Evolutionary conservation across 2,888 invertebrate species (phyloP).

Genomic region (Machimus atricapillus): DNA sequence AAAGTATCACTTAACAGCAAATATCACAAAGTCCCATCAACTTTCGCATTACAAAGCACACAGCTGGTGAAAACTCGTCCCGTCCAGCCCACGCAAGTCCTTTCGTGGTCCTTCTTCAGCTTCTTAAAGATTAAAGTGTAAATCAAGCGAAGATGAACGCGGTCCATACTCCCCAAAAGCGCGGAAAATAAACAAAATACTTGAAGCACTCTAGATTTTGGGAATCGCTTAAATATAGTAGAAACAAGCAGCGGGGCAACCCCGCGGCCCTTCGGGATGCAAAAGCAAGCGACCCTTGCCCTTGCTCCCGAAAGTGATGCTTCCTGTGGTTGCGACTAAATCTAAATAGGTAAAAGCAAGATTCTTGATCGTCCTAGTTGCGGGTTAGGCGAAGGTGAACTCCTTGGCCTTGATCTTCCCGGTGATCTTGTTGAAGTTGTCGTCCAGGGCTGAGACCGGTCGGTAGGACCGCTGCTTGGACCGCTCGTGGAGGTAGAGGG

Average conservation of each 20-base stretch:
- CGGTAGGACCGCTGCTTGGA: constrained; percentile 60
- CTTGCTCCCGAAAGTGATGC: neutral
- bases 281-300: neutral
- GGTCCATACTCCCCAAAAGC: neutral
- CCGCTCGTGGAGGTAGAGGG: constrained; percentile 52
- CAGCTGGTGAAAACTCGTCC: neutral
- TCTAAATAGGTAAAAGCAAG: neutral
- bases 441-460: constrained; percentile 57
- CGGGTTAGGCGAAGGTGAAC: constrained; percentile 6
- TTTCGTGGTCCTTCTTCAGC: neutral
- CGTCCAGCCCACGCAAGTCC: neutral
- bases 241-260: neutral
- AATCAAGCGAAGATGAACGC: neutral
- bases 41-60: constrained; percentile 4
- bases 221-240: neutral
- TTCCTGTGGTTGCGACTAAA: neutral
- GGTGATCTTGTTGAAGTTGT: constrained; percentile 54
- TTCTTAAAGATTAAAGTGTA: neutral
- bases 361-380: neutral
- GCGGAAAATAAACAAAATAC: constrained; percentile 8
- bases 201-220: neutral
- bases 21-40: constrained; percentile 39
- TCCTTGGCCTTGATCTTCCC: constrained; percentile 29
- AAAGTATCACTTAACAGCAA: constrained; percentile 38
- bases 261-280: neutral